Evolutionary conservation across 2,797 vertebrate genomes (phyloP).

Genomic region (Galaxias olidus): DNA sequence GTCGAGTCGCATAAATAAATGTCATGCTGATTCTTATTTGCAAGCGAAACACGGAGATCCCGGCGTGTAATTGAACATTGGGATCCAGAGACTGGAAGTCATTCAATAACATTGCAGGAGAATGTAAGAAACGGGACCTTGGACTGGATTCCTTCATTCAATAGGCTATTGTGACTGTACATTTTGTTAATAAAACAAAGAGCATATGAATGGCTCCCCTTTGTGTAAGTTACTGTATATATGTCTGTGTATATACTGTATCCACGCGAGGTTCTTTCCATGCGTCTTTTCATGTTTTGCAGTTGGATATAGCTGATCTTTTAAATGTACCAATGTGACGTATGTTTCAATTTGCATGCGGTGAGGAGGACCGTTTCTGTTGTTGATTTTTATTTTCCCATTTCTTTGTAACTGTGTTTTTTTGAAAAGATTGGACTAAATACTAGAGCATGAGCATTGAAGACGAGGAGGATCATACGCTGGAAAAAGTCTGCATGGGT

Average conservation of each 20-base stretch:
- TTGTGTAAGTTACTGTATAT: constrained; percentile 78
- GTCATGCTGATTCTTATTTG: background rate
- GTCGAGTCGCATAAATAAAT: too few species aligned
- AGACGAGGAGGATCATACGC: constrained; percentile 39
- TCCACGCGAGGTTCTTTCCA: constrained; percentile 62
- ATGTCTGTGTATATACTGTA: constrained; percentile 21
- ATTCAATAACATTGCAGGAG: background rate
- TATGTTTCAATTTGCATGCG: constrained; percentile 71
- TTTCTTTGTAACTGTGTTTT: constrained; percentile 21
- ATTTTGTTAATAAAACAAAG: constrained; percentile 71
- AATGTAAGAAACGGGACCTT: constrained; percentile 19
- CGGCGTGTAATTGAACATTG: too few species aligned
- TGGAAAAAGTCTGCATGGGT: constrained; percentile 59
- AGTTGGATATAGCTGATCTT: constrained; percentile 56
- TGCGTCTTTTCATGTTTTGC: constrained; percentile 53
- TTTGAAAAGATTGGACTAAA: constrained; percentile 18
- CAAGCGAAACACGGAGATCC: constrained; percentile 47
- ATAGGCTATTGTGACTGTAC: constrained; percentile 49
- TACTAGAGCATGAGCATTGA: constrained; percentile 19
- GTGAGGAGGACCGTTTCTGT: constrained; percentile 46
- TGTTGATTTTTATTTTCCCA: constrained; percentile 3
- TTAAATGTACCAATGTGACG: constrained; percentile 47
- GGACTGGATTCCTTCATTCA: constrained; percentile 36
- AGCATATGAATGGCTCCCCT: constrained; percentile 58
- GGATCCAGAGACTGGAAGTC: too few species aligned